Percentiles rank a stretch among this genome's conserved stretches.
Conservation (phyloP, 2,797 vertebrate genomes). For the Clamator glandarius region DNA sequence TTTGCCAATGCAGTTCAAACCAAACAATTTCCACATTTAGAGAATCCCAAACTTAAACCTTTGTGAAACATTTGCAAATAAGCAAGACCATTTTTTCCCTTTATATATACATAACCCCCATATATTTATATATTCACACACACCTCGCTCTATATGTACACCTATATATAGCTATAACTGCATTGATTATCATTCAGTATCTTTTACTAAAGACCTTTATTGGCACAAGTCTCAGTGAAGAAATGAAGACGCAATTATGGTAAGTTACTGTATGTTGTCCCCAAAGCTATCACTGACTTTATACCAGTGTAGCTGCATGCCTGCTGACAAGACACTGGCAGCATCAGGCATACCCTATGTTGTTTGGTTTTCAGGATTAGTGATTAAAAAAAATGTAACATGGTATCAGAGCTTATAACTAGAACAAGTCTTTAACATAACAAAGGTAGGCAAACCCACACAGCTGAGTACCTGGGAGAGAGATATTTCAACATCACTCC, state of each 20-base stretch:
- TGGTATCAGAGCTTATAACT: background rate
- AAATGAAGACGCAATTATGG: background rate
- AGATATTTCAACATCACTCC: background rate
- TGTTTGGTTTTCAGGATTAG: background rate
- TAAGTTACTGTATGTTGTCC: background rate
- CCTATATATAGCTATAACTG: background rate
- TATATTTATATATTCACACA: background rate
- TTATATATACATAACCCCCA: too few relatives aligned
- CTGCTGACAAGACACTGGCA: background rate
- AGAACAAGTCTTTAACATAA: background rate
- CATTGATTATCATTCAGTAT: background rate
- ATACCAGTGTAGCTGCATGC: background rate
- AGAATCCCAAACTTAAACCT: background rate
- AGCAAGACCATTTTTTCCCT: background rate
- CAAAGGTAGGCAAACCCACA: background rate
- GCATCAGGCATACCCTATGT: background rate
- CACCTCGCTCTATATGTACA: rapidly evolving
- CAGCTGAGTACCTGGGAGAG: background rate
- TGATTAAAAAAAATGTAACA: background rate
- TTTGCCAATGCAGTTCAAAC: background rate
- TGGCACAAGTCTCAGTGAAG: background rate
- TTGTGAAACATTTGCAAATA: background rate
- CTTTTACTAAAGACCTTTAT: background rate
- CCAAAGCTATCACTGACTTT: background rate
- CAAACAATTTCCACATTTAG: rapidly evolving